A percentile compares a stretch with the other conserved stretches of the same genome.
Conservation (phyloP, 2,113 vertebrate species). For the Paedocypris sp. region DNA sequence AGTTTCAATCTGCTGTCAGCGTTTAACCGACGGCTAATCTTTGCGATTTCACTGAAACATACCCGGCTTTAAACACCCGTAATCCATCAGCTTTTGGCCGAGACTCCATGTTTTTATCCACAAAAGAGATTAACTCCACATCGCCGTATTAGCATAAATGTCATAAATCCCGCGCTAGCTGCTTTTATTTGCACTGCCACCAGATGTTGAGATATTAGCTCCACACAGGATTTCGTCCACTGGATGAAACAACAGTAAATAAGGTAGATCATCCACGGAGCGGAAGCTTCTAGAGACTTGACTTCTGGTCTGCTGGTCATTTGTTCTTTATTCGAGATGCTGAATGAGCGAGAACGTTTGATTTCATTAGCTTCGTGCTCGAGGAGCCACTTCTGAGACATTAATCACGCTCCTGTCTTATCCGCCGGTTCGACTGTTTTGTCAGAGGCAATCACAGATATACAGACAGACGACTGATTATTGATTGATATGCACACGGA, state of each 20-base stretch:
- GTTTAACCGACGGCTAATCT: slow-evolving; percentile 17
- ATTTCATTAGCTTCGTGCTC: no score
- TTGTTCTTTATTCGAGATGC: neutral
- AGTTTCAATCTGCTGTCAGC: neutral
- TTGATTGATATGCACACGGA: no score
- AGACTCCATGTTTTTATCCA: neutral
- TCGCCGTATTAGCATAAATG: slow-evolving; percentile 26
- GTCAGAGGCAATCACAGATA: no score
- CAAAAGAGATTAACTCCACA: neutral
- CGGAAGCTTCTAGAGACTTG: no score
- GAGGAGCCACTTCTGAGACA: no score
- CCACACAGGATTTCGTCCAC: no score
- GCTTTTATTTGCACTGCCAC: slow-evolving; percentile 39
- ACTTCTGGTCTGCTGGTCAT: neutral
- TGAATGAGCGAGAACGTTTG: no score
- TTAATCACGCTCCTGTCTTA: no score
- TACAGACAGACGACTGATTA: no score
- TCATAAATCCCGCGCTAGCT: slow-evolving; percentile 38
- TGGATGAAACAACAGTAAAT: no score
- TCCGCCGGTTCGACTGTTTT: no score
- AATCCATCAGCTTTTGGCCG: slow-evolving; percentile 36
- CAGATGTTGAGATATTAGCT: slow-evolving; percentile 42
- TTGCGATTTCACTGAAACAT: slow-evolving; percentile 5
- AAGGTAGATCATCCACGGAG: neutral
- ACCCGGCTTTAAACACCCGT: slow-evolving; percentile 41